phyloP scores from a whole-genome alignment of 23 tunicate species.

The Clavelina lepadiformis region DNA sequence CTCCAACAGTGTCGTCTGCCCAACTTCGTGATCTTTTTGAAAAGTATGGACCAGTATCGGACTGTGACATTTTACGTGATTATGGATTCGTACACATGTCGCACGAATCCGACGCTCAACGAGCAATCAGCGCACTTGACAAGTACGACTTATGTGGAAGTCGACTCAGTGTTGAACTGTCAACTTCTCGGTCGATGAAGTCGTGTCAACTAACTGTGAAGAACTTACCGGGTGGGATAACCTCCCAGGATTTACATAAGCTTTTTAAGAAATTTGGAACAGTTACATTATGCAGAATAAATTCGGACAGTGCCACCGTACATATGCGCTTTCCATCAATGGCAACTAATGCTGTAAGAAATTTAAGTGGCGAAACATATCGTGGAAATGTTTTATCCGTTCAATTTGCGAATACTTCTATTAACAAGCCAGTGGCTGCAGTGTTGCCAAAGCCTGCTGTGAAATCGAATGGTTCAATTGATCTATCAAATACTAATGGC shows the following conservation, averaged over 20 bases:
- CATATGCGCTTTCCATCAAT: conserved; percentile 92
- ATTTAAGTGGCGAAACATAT: conserved; percentile 75
- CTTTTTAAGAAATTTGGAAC: conserved; percentile 91
- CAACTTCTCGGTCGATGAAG: conserved; percentile 87
- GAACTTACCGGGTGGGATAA: conserved; percentile 57
- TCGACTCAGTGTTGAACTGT: conserved; percentile 75
- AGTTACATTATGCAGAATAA: conserved; percentile 73
- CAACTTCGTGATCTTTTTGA: conserved; percentile 81
- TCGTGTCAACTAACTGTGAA: conserved; percentile 82
- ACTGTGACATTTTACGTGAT: conserved; percentile 84
- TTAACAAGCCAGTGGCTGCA: too few species aligned
- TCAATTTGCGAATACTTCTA: conserved; percentile 51
- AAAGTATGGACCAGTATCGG: conserved; percentile 82
- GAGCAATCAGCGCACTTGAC: conserved; percentile 73
- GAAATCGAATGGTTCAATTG: too few species aligned
- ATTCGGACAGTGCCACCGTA: conserved; percentile 43
- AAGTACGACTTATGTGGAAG: conserved; percentile 69
- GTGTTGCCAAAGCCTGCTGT: too few species aligned
- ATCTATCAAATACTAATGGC: too few species aligned
- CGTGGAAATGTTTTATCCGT: conserved; percentile 83
- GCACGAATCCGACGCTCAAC: conserved; percentile 45
- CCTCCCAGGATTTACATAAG: conserved; percentile 72
- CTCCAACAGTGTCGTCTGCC: conserved; percentile 51
- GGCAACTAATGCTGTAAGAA: conserved; percentile 83
- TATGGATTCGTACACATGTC: conserved; percentile 96